Evolutionary conservation across 2,888 invertebrate species (phyloP), one percentile per base, ranked within the genome.

Genomic region (Polymixis lichenea): DNA sequence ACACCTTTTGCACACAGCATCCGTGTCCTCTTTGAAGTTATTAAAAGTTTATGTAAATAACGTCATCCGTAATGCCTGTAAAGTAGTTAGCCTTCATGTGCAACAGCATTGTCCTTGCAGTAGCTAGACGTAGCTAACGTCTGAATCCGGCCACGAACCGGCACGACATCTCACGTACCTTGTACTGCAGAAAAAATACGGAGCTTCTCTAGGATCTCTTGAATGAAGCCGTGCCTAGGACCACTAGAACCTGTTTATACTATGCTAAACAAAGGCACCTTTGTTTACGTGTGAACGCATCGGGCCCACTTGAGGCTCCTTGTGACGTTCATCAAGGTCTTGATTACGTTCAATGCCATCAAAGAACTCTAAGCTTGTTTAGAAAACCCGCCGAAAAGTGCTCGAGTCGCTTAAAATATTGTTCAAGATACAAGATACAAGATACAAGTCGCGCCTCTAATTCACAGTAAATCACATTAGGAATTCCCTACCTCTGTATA

Each of bases 271-370:
- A 86, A 86, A 87, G 83, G 78, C 83, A 72, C 83, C 75, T 91
- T 92, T 93, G 94, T 94, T 94, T 93, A 93, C 94, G 93, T 92
- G 93, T 90, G 91, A 92, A 92, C 90, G 90, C 88, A 90, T 90
- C 88, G 88, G 77, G 87, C 80, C 87, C 82, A 77, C 84, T 85
- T 79, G 83, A 90, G 91, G 90, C 91, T 81, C 76, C 82, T 84
- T 77, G 84, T 91, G 92, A 91, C 91, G 91, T 89, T 78, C 88
- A 72, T 89, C 95, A 93, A 95, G 93, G 94, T 90, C 92, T 92
- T 84, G 72, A 88, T 84, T 91, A 90, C 91, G 90, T 86, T 92
- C 91, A 91, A 91, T 91, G 91, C 82, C 90, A 90, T 84, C 77
- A 76, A 68, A 80, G 78, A 84, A 74, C 73, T 83, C 72, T 69